These are phyloP conservation scores for Drosophila bipectinata DNA, from an alignment of 1,140 invertebrate genomes.

Conservation along the genomic window DNA sequence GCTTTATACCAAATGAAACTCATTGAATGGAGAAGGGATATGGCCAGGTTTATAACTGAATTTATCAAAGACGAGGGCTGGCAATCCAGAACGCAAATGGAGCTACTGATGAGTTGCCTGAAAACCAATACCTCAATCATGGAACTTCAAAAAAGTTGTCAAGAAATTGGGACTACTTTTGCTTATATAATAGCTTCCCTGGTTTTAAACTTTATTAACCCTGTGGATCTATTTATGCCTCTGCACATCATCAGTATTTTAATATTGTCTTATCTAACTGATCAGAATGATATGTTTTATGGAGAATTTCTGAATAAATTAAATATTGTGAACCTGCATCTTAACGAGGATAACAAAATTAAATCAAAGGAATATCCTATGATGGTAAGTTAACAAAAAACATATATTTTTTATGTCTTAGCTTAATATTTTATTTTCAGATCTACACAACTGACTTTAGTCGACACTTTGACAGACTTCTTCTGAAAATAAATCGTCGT, in stretches of 20 bases:
- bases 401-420: neutral
- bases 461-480: conserved; percentile 1
- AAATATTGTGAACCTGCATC: neutral
- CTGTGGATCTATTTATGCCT: neutral
- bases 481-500: neutral
- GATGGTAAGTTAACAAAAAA: conserved; percentile 1
- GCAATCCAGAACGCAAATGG: neutral
- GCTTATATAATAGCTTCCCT: conserved; percentile 5
- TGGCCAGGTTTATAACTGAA: conserved; percentile 5
- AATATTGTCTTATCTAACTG: conserved; percentile 7
- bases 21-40: conserved; percentile 2
- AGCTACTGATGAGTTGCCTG: conserved; percentile 8
- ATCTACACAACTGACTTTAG: neutral
- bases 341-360: neutral
- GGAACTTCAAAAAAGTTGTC: conserved; percentile 5
- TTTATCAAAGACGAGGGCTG: neutral
- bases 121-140: neutral
- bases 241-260: conserved; percentile 15
- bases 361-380: neutral
- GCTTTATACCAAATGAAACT: neutral
- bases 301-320: conserved; percentile 3
- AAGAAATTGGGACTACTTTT: neutral
- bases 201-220: conserved; percentile 10
- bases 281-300: neutral
- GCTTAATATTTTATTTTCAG: neutral